Evolutionary conservation across 2,888 invertebrate genomes (phyloP).

Genomic region (Standfussiana lucernea): DNA sequence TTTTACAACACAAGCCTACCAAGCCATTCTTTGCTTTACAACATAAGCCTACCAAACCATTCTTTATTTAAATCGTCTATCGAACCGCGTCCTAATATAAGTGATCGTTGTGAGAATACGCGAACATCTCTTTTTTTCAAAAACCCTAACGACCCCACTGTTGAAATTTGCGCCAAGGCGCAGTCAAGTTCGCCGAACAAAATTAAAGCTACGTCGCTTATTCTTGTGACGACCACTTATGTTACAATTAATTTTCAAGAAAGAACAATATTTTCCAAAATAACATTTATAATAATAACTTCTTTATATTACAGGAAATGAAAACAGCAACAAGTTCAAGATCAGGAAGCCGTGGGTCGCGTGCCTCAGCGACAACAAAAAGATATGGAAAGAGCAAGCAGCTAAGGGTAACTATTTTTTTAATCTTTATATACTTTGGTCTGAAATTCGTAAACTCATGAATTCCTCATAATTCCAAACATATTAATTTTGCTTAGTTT

Average conservation of each 20-base stretch:
- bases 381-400: constrained; percentile 95
- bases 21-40: neutral
- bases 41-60: neutral
- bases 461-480: neutral
- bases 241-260: neutral
- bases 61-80: neutral
- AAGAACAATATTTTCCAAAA: neutral
- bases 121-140: neutral
- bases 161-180: neutral
- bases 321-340: constrained; percentile 88
- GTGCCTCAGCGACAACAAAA: constrained; percentile 95
- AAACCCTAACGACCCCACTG: neutral
- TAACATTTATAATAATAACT: neutral
- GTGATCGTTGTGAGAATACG: neutral
- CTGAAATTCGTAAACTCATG: neutral
- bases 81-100: neutral
- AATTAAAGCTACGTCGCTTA: neutral
- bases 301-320: constrained; percentile 77
- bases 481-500: neutral
- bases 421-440: neutral
- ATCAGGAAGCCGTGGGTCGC: constrained; percentile 95
- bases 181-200: neutral
- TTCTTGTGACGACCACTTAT: neutral
- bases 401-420: constrained; percentile 90
- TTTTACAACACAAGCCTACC: neutral